Base-by-base conservation (phyloP, 2,797 vertebrate species). In the Ctenopoma kingsleyae region DNA sequence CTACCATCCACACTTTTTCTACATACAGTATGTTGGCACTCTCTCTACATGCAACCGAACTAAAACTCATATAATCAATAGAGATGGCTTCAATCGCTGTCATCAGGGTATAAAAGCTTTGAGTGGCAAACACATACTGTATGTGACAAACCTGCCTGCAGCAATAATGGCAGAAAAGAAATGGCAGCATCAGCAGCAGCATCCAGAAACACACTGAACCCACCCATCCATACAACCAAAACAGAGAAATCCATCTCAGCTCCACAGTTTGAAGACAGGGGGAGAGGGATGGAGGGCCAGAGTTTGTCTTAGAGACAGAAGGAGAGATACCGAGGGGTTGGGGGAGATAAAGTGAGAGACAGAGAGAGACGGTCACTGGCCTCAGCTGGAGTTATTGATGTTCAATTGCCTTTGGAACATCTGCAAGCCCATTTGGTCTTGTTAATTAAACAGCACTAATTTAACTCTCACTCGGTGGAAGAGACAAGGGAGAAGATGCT, bases 331-430 rank as follows among this genome's bases (percentile, higher is more conserved):
- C 3, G 40, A 7, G n/a, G 41, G 41, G 7, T 43, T n/a, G 16
- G 16, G 17, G n/a, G 43, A 19, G 17, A 19, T 10, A 47, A 12
- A 47, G 44, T 47, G 9, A 20, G 44, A 47, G 44, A 22, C 52
- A 67, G 38, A 55, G 20, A 35, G 22, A 82, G 40, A 36, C n/a
- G 27, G 71, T 65, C 62, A 59, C 60, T 41, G 61, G 63, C 58
- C 81, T 81, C 79, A 86, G 81, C 71, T 80, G 80, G 78, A 84
- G 88, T 90, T 88, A 87, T 88, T 81, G 87, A 91, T 85, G 86
- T 91, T 82, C 85, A 82, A 88, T 91, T 91, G 89, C 89, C 83
- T 86, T 82, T 56, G 77, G 87, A 89, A 90, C 92, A 93, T 87
- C 89, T 88, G 90, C 56, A 27, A 69, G 81, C 77, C 71, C 72